Base-by-base conservation (phyloP, 1,140 invertebrate genomes). In the Papilio xuthus region DNA sequence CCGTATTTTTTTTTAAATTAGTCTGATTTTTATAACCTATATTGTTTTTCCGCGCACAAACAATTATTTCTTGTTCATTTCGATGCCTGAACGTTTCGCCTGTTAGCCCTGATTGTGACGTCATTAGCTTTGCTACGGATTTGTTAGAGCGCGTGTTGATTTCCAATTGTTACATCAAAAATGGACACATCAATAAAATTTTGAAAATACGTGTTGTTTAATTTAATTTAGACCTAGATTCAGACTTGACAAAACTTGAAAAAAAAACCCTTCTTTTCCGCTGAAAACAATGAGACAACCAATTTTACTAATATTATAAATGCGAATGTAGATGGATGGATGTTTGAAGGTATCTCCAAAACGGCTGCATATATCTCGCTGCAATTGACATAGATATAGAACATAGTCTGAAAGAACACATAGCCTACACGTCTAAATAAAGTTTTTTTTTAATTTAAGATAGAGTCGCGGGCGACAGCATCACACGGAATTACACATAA, bases 91-190 rank as follows among this genome's bases (percentile, higher is more conserved):
- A 63, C 74, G 37, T 42, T 63, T 42, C 12, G 73, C n/a, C 44
- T 77, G 80, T 82, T 80, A 81, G 78, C 82, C 85, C 80, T 83
- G 85, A 87, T 87, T 80, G 84, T 82, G 79, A 83, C 80, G 82
- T 83, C 82, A 81, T 83, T 93, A 93, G 92, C 91, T 93, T 93
- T 93, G 91, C 92, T 93, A 93, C 89, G 82, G 87, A 87, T 90
- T 90, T 50, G 44, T 85, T 89, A 86, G 86, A 91, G 92, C 89
- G 87, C 88, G 83, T 88, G 85, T 89, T 89, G 79, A 83, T 92
- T 88, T 91, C 90, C 85, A 83, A 86, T 92, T 90, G 88, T 92
- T 88, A 92, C 84, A 87, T 88, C 84, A 87, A 92, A 92, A 90
- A 90, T 89, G 88, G 86, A 93, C 91, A 93, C 91, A 85, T 91